phyloP scores from a whole-genome alignment of 2,888 invertebrate species.

The Acronicta leporina region DNA sequence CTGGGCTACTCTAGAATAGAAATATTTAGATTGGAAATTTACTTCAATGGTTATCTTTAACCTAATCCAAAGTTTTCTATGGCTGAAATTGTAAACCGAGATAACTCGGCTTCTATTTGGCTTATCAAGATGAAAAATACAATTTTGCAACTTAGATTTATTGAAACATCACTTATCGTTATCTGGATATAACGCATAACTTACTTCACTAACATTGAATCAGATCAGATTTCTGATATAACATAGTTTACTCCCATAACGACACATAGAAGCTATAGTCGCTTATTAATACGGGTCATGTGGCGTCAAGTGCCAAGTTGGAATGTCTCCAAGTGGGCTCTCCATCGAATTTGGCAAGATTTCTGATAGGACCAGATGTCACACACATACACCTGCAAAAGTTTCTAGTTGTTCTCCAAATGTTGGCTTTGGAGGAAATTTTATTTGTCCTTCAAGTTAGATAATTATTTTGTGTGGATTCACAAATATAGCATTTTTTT shows the following conservation, averaged over 20 bases:
- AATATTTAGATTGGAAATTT: too few species aligned
- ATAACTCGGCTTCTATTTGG: too few species aligned
- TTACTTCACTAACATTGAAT: constrained; percentile 22
- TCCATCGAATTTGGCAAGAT: constrained; percentile 84
- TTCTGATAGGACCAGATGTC: constrained; percentile 79
- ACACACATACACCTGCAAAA: constrained; percentile 69
- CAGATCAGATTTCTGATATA: constrained; percentile 26
- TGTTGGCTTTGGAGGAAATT: constrained; percentile 26
- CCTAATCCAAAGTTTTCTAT: too few species aligned
- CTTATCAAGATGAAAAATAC: not conserved
- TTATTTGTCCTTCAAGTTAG: constrained; percentile 19
- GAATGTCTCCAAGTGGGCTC: constrained; percentile 79
- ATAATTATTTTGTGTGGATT: too few species aligned
- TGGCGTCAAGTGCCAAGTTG: constrained; percentile 82
- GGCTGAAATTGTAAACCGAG: too few species aligned
- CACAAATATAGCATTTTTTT: too few species aligned
- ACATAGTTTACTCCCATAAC: constrained; percentile 39
- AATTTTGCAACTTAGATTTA: too few species aligned
- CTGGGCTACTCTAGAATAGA: too few species aligned
- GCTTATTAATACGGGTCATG: constrained; percentile 79
- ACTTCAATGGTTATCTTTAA: too few species aligned
- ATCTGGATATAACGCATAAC: not conserved
- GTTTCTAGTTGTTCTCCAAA: constrained; percentile 39
- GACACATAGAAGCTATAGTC: constrained; percentile 56
- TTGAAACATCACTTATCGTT: not conserved